phyloP scores from a whole-genome alignment of 2,888 invertebrate genomes.

The Apocheima hispidaria region DNA sequence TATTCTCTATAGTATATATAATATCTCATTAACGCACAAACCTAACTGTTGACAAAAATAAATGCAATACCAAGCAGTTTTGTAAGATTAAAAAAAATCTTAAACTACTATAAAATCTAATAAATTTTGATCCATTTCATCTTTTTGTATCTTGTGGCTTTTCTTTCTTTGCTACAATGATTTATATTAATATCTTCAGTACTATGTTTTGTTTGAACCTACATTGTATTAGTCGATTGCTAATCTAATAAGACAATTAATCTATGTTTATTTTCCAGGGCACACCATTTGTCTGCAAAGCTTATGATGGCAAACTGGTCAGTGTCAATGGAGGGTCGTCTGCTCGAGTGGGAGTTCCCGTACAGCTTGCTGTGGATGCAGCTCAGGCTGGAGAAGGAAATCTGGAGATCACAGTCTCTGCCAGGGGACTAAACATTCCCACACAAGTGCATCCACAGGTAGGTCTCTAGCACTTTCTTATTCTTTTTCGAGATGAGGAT shows the following conservation, averaged over 20 bases:
- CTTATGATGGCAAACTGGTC: constrained; percentile 96
- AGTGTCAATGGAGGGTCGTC: constrained; percentile 92
- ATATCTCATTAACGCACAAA: too few species aligned
- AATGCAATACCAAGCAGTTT: too few species aligned
- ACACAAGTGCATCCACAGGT: constrained; percentile 98
- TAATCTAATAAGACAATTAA: background rate
- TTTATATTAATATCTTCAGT: too few species aligned
- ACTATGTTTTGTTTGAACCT: background rate
- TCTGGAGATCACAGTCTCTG: constrained; percentile 98
- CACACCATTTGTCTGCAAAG: constrained; percentile 95
- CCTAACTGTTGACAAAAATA: too few species aligned
- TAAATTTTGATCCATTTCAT: too few species aligned
- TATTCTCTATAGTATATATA: background rate
- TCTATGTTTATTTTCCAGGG: constrained; percentile 79
- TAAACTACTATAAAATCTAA: too few species aligned
- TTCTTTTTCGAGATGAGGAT: too few species aligned
- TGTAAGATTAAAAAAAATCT: too few species aligned
- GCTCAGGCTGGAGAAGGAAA: constrained; percentile 99
- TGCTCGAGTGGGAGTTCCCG: constrained; percentile 92
- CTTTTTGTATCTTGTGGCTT: too few species aligned
- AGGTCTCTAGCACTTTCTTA: too few species aligned
- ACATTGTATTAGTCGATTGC: background rate
- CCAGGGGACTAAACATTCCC: constrained; percentile 96
- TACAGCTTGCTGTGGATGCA: constrained; percentile 98
- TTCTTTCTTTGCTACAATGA: too few species aligned